phyloP scores from a whole-genome alignment of 2,113 vertebrate species.

The Choloepus hoffmanni region DNA sequence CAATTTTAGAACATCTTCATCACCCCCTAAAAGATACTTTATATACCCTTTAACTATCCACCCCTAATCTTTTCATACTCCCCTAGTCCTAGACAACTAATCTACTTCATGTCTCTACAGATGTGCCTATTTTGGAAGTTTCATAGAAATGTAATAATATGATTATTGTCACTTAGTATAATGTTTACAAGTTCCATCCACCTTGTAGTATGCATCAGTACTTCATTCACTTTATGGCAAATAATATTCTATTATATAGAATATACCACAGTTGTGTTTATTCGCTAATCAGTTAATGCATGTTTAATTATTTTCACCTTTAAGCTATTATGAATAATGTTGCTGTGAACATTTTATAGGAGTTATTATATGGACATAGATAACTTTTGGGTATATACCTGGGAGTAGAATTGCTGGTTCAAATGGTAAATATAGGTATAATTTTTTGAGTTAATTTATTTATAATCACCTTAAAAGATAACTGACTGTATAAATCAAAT shows the following conservation, averaged over 20 bases:
- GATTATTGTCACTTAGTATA: neutral
- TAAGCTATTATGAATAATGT: neutral
- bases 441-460: neutral
- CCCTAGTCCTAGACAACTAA: too few species aligned
- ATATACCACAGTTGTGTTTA: too few species aligned
- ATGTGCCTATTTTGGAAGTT: neutral
- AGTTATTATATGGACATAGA: neutral
- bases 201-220: rapidly evolving
- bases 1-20: too few species aligned
- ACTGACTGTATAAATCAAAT: neutral
- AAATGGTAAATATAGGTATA: neutral
- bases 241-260: too few species aligned
- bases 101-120: too few species aligned
- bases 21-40: too few species aligned
- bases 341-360: neutral
- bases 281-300: neutral
- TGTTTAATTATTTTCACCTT: neutral
- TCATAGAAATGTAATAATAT: too few species aligned
- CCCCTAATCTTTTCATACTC: too few species aligned
- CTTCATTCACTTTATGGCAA: neutral
- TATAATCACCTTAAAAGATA: neutral
- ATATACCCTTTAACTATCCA: too few species aligned
- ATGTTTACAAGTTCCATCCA: neutral
- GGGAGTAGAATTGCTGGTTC: neutral
- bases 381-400: neutral